Base-by-base conservation (phyloP, 2,797 vertebrate species). In the Urocyon cinereoargenteus region DNA sequence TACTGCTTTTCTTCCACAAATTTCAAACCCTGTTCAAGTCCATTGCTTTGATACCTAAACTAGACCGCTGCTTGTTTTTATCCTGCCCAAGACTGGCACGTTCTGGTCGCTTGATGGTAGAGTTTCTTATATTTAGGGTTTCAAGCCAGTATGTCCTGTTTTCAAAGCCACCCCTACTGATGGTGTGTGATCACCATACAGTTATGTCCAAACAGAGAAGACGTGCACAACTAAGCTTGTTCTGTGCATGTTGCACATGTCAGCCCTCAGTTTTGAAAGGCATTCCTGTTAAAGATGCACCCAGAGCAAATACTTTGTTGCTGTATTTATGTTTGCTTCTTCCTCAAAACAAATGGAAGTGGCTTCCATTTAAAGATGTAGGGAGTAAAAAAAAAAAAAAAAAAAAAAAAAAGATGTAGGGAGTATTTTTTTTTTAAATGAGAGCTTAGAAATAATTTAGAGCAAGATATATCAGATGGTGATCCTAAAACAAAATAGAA, bases 381-480 rank as follows among this genome's bases (percentile, higher is more conserved):
- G 36, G 19, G 89, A 86, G 4, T 51, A 85, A n/a, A n/a, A n/a
- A n/a, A n/a, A n/a, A n/a, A n/a, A n/a, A n/a, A n/a, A n/a, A n/a
- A n/a, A n/a, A n/a, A n/a, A n/a, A n/a, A n/a, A n/a, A n/a, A 88
- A 72, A 94, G 51, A n/a, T 49, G 75, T 0, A 59, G 36, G 19
- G 89, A 86, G 4, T 51, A 85, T n/a, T 49, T 36, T 73, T 45
- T 36, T 94, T 87, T 73, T 13, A 40, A 77, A 95, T 8, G 51
- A 84, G 36, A 82, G 15, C 36, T 70, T 68, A 62, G 31, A 95
- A 84, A 84, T 78, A 86, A 90, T 57, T 95, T 92, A 86, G 81
- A 97, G 28, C 51, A 81, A 85, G 36, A 53, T n/a, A 15, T 49
- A 94, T 77, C 28, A 90, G 73, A 82, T 62, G 49, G 21, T 36